Evolutionary conservation across 2,888 invertebrate species (phyloP).

Genomic region (Netelia melanura): DNA sequence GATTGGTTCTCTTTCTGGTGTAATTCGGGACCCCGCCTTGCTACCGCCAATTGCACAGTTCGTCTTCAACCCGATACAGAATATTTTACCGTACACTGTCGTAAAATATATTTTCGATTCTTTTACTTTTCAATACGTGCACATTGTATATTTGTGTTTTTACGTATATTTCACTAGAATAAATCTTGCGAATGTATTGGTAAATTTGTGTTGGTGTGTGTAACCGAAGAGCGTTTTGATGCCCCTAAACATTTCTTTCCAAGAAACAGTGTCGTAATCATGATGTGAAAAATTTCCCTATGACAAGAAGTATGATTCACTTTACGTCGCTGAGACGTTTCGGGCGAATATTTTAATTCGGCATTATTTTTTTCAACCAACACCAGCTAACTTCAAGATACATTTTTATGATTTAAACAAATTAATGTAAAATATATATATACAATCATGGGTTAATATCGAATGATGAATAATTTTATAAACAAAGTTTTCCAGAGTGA

Average conservation of each 20-base stretch:
- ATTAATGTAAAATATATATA: neutral
- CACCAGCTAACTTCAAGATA: neutral
- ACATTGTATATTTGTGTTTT: neutral
- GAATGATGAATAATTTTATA: neutral
- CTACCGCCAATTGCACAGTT: slow-evolving; percentile 82
- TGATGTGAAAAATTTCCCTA: slow-evolving; percentile 23
- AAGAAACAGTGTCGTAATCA: slow-evolving; percentile 42
- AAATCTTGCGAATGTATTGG: slow-evolving; percentile 14
- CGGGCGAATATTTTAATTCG: neutral
- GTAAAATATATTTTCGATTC: slow-evolving; percentile 53
- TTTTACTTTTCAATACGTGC: slow-evolving; percentile 4
- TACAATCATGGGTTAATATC: neutral
- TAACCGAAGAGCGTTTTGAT: slow-evolving; percentile 21
- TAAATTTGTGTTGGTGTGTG: slow-evolving; percentile 12
- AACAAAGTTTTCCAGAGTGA: neutral
- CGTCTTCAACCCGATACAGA: slow-evolving; percentile 79
- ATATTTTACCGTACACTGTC: slow-evolving; percentile 56
- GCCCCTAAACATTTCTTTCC: slow-evolving; percentile 22
- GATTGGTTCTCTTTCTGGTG: slow-evolving; percentile 83
- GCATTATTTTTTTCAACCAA: neutral
- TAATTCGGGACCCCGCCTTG: slow-evolving; percentile 83
- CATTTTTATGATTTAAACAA: neutral
- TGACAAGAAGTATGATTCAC: slow-evolving; percentile 26
- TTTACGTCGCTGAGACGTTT: neutral
- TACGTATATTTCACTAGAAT: slow-evolving; percentile 1